A percentile compares a stretch with the other conserved stretches of the same genome.
These are phyloP conservation scores for Chironomus striatipennis DNA, from an alignment of 1,140 invertebrate species.

Conservation along the genomic window DNA sequence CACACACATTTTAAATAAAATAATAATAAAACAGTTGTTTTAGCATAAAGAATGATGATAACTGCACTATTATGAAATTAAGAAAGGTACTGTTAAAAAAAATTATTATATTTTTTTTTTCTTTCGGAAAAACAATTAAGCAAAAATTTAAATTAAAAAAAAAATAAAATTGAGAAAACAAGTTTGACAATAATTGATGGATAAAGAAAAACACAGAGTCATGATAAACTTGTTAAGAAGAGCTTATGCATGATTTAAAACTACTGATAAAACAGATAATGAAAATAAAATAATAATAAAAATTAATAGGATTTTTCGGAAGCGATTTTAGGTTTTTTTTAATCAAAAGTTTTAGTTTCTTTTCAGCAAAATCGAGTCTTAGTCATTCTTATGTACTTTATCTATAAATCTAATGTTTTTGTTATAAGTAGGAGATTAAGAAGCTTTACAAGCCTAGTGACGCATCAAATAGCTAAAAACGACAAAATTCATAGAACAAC, in stretches of 20 bases:
- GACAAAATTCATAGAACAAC: too few relatives aligned
- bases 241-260: not conserved
- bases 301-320: not conserved
- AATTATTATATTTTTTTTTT: not conserved
- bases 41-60: not conserved
- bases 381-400: too few relatives aligned
- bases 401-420: too few relatives aligned
- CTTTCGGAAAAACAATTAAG: not conserved
- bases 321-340: not conserved
- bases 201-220: not conserved
- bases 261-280: not conserved
- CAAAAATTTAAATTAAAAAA: not conserved
- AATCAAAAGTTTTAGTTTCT: not conserved
- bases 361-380: not conserved
- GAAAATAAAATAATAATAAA: not conserved
- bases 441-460: too few relatives aligned
- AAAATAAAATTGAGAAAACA: not conserved
- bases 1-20: not conserved
- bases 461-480: too few relatives aligned
- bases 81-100: not conserved
- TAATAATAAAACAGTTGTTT: not conserved
- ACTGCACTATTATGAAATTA: slow-evolving; percentile 1
- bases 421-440: too few relatives aligned
- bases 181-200: slow-evolving; percentile 1
- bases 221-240: not conserved